Percentiles rank a stretch among this genome's conserved stretches.
Evolutionary conservation across 2,113 vertebrate genomes (phyloP).

Genomic region (Cheilinus undulatus): DNA sequence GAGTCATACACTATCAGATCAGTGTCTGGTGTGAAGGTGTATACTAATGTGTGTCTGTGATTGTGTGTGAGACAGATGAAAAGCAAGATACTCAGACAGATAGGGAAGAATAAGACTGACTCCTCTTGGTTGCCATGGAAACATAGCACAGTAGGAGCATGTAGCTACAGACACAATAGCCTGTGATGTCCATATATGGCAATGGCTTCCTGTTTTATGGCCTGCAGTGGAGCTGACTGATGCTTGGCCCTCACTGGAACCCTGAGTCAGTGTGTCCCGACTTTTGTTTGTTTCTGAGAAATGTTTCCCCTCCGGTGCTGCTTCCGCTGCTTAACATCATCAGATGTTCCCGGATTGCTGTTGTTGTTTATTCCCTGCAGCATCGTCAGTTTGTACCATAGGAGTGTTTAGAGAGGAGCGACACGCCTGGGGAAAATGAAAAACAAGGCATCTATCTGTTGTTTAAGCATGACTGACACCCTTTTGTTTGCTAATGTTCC

Average conservation of each 20-base stretch:
- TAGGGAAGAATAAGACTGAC: conserved; percentile 25
- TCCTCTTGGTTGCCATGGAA: conserved; percentile 70
- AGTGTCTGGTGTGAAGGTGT: conserved; percentile 46
- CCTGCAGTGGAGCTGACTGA: conserved; percentile 52
- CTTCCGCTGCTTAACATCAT: conserved; percentile 23
- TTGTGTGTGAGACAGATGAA: conserved; percentile 27
- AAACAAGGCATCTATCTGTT: conserved; percentile 8
- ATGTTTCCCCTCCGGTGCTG: conserved; percentile 28
- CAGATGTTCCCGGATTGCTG: conserved; percentile 8
- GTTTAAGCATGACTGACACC: conserved; percentile 2
- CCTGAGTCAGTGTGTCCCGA: conserved; percentile 54
- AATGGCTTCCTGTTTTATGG: conserved; percentile 68
- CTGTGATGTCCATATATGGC: conserved; percentile 70
- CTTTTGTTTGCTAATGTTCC: neutral
- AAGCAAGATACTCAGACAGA: conserved; percentile 11
- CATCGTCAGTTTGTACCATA: conserved; percentile 7
- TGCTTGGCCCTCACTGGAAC: conserved; percentile 30
- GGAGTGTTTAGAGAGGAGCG: conserved; percentile 12
- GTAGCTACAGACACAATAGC: conserved; percentile 70
- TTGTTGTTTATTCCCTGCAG: neutral
- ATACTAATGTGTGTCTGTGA: conserved; percentile 25
- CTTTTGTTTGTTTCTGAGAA: conserved; percentile 14
- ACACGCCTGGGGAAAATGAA: conserved; percentile 1
- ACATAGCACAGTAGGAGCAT: conserved; percentile 65
- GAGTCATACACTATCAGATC: conserved; percentile 71